These are phyloP conservation scores for Lineus longissimus DNA, from an alignment of 1,140 invertebrate genomes.

Conservation along the genomic window DNA sequence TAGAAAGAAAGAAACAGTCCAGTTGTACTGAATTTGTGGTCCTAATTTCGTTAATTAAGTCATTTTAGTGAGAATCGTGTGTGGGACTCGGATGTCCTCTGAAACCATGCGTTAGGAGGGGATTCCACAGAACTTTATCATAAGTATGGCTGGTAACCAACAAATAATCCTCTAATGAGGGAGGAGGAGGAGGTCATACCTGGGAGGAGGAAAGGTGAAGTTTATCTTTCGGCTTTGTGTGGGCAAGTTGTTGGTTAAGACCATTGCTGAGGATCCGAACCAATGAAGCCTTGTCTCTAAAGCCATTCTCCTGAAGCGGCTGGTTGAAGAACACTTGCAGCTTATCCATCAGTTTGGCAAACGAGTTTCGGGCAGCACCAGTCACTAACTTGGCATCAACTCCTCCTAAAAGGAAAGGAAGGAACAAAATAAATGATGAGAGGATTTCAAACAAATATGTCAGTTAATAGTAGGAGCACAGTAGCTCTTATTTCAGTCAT, in stretches of 20 bases:
- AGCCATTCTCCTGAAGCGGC: conserved; percentile 21
- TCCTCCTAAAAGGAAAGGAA: conserved; percentile 18
- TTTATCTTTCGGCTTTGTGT: not conserved
- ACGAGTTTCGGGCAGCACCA: conserved; percentile 38
- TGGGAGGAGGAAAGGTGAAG: not conserved
- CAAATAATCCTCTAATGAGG: too few relatives aligned
- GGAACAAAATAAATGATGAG: too few relatives aligned
- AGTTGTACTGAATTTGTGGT: too few relatives aligned
- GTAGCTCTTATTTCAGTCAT: too few relatives aligned
- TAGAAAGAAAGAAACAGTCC: not conserved
- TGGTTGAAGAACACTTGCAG: conserved; percentile 33
- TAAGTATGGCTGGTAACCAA: too few relatives aligned
- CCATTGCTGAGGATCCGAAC: conserved; percentile 28
- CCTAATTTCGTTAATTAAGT: too few relatives aligned
- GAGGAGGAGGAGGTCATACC: too few relatives aligned
- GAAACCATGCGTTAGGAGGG: too few relatives aligned
- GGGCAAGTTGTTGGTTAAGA: conserved; percentile 17
- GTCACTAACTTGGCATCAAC: conserved; percentile 34
- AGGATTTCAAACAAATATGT: too few relatives aligned
- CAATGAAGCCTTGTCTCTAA: conserved; percentile 35
- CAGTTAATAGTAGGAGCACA: not conserved
- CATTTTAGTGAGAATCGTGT: too few relatives aligned
- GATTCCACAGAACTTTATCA: too few relatives aligned
- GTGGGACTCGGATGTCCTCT: too few relatives aligned
- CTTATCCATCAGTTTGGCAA: conserved; percentile 37